Conservation (phyloP, 2,888 invertebrate genomes). For the Dione vanillae region DNA sequence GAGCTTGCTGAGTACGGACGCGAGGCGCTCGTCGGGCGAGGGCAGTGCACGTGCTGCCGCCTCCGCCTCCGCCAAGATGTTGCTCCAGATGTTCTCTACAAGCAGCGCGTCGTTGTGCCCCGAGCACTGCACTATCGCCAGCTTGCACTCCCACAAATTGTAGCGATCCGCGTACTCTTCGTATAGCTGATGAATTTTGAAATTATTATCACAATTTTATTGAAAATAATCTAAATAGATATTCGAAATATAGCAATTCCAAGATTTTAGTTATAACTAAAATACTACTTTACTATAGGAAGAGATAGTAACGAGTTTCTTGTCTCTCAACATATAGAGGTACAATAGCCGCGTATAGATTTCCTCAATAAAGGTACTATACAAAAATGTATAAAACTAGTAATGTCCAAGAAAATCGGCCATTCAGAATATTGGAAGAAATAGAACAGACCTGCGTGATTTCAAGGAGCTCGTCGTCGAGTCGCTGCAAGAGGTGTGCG, state of each 20-base stretch:
- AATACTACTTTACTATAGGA: too few relatives aligned
- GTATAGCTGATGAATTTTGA: conserved; percentile 87
- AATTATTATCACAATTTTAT: too few relatives aligned
- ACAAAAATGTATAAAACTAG: too few relatives aligned
- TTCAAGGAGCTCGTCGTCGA: conserved; percentile 93
- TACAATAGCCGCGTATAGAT: too few relatives aligned
- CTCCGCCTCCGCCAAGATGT: conserved; percentile 88
- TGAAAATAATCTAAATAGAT: too few relatives aligned
- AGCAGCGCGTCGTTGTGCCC: conserved; percentile 94
- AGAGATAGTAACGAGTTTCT: too few relatives aligned
- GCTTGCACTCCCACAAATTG: conserved; percentile 95
- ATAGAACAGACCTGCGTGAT: conserved; percentile 88
- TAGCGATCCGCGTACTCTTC: conserved; percentile 96
- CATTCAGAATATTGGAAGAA: neutral
- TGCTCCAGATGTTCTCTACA: conserved; percentile 96
- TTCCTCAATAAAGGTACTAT: too few relatives aligned
- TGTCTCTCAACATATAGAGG: too few relatives aligned
- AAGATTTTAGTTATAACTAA: too few relatives aligned
- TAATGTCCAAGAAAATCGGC: too few relatives aligned
- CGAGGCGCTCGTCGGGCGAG: conserved; percentile 84
- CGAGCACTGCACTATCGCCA: conserved; percentile 97
- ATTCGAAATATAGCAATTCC: too few relatives aligned
- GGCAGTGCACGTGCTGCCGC: conserved; percentile 72
- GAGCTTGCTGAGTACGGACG: conserved; percentile 90
- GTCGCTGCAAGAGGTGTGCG: conserved; percentile 86